Conservation (phyloP, 92 coral and sea anemone species). For the Epizoanthus ramosus region DNA sequence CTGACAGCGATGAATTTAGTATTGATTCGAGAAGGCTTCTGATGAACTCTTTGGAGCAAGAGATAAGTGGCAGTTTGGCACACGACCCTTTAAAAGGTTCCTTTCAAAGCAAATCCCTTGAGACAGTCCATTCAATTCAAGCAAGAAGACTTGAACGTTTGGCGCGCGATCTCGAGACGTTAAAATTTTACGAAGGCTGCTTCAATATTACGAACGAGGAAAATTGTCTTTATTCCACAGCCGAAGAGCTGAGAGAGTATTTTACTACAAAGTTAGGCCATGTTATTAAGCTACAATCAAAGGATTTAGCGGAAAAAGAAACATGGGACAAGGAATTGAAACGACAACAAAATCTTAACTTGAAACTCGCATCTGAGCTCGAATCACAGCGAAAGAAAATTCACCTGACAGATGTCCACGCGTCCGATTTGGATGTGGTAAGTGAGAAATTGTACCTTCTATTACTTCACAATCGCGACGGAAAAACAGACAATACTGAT, state of each 20-base stretch:
- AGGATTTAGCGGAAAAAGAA: conserved; percentile 56
- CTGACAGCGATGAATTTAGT: background rate
- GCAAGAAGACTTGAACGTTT: conserved; percentile 56
- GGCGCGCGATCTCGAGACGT: conserved; percentile 68
- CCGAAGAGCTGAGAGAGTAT: conserved; percentile 73
- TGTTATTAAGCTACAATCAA: conserved; percentile 63
- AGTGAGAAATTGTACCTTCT: conserved; percentile 57
- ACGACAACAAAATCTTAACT: conserved; percentile 42
- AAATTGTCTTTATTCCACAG: conserved; percentile 52
- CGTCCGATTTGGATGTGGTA: conserved; percentile 66
- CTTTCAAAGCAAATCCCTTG: conserved; percentile 65
- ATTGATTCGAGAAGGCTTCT: conserved; percentile 1
- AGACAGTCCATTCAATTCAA: conserved; percentile 58
- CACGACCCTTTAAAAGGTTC: conserved; percentile 52
- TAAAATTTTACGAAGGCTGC: conserved; percentile 56
- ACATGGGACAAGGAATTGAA: conserved; percentile 51
- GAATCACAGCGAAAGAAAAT: conserved; percentile 55
- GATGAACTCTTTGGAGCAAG: conserved; percentile 21
- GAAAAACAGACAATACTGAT: conserved; percentile 2
- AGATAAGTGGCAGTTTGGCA: background rate
- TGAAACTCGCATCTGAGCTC: conserved; percentile 47
- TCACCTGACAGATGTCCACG: conserved; percentile 52
- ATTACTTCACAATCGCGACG: conserved; percentile 43
- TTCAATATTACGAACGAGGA: conserved; percentile 55
- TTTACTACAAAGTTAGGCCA: conserved; percentile 50